Percentiles rank a stretch among this genome's conserved stretches.
phyloP scores from a whole-genome alignment of 1,140 invertebrate genomes.

The Chironomus tepperi region DNA sequence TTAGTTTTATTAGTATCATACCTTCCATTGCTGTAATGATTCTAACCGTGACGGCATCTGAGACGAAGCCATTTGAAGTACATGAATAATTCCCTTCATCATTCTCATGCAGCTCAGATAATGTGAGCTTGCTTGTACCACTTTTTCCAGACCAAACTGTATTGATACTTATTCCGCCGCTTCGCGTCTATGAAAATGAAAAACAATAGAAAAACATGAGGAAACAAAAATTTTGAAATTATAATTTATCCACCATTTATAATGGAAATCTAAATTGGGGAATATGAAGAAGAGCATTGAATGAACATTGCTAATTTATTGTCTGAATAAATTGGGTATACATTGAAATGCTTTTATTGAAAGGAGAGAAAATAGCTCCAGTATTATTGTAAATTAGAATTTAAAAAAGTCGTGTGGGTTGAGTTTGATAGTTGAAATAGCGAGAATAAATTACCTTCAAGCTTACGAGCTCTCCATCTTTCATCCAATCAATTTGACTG shows the following conservation, averaged over 20 bases:
- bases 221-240: not conserved
- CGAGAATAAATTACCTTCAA: not conserved
- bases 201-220: not conserved
- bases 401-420: too few species aligned
- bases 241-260: not conserved
- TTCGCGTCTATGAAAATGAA: slow-evolving; percentile 1
- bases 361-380: not conserved
- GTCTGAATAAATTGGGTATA: too few species aligned
- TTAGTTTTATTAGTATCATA: not conserved
- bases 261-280: too few species aligned
- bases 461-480: not conserved
- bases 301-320: too few species aligned
- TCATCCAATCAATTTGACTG: not conserved
- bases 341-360: too few species aligned
- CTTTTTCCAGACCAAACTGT: not conserved
- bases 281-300: too few species aligned
- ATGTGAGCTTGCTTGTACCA: not conserved
- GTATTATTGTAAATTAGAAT: not conserved
- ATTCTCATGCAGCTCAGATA: not conserved
- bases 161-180: not conserved
- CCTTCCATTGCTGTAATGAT: not conserved
- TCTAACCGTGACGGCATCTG: not conserved
- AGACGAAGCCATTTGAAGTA: not conserved
- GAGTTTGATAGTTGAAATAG: too few species aligned
- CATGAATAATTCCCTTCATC: slow-evolving; percentile 11